Percentiles rank a stretch among this genome's conserved stretches.
phyloP scores from a whole-genome alignment of 2,797 vertebrate genomes.

The Fundulus diaphanus region DNA sequence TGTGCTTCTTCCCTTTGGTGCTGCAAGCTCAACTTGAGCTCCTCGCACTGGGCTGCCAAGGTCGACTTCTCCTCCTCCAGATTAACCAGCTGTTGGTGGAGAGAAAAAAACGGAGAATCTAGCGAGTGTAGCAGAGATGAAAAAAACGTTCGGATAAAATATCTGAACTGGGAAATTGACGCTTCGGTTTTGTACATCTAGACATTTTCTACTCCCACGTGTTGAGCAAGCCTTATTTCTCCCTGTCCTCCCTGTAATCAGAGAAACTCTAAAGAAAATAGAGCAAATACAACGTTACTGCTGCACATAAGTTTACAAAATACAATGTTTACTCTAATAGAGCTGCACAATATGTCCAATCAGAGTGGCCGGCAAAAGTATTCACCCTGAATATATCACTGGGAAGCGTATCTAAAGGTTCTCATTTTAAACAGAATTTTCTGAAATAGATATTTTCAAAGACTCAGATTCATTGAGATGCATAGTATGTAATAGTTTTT shows the following conservation, averaged over 20 bases:
- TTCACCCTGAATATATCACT: too few species aligned
- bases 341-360: too few species aligned
- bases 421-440: not conserved
- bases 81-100: constrained; percentile 77
- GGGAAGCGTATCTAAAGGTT: not conserved
- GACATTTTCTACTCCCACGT: not conserved
- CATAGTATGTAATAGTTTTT: too few species aligned
- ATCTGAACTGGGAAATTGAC: not conserved
- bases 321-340: too few species aligned
- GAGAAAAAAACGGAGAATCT: not conserved
- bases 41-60: constrained; percentile 77
- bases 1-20: constrained; percentile 62
- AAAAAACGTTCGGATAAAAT: not conserved
- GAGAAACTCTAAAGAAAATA: too few species aligned
- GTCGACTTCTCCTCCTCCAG: constrained; percentile 81
- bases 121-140: not conserved
- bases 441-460: too few species aligned
- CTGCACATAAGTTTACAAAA: too few species aligned
- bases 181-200: not conserved
- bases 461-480: not conserved
- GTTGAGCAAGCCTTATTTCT: too few species aligned
- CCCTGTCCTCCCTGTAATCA: too few species aligned
- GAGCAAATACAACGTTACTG: too few species aligned
- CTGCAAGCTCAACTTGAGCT: constrained; percentile 76
- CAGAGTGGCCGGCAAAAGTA: too few species aligned